Base-by-base conservation (phyloP, 2,888 invertebrate species). In the Spialia ferax region DNA sequence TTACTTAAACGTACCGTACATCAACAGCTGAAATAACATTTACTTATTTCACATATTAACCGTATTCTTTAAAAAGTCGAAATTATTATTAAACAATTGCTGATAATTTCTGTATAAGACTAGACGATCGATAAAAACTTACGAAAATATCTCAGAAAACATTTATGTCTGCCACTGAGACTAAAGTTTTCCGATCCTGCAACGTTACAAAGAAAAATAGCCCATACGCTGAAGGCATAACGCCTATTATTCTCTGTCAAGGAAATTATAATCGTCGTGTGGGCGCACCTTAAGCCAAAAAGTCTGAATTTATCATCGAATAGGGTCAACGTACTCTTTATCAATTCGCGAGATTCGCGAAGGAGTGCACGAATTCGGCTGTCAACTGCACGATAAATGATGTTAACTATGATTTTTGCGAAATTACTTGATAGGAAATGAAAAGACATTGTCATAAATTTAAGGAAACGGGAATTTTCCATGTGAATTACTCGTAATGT, bases 281-380 rank as follows among this genome's bases (percentile, higher is more conserved):
- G 29, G 48, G 26, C 32, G 35, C 48, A 57, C 50, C 64, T 64
- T 57, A 35, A 64, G 50, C 22, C 20, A 45, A 70, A 74, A 72
- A 56, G 79, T 79, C 77, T 54, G 77, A 80, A 85, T 87, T 59
- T 88, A 89, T 87, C 86, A 72, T 73, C 69, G 65, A 68, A 59
- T 68, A 69, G 73, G 77, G 88, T 91, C 89, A 87, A 87, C 76
- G 89, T 88, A 84, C 90, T 79, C 76, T 80, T 90, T 91, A 91
- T 91, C 91, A 84, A 75, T 81, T 86, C 77, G 81, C 81, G 78
- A 86, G 82, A 84, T 85, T 89, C 86, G 61, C 11, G 75, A 35
- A 54, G 79, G 79, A 81, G 78, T 82, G 80, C 81, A 81, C 74
- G 79, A 75, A 74, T 56, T 56, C 54, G 55, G 29, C 61, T 62